Evolutionary conservation across 2,797 vertebrate species (phyloP).

Genomic region (Gouania willdenowi): DNA sequence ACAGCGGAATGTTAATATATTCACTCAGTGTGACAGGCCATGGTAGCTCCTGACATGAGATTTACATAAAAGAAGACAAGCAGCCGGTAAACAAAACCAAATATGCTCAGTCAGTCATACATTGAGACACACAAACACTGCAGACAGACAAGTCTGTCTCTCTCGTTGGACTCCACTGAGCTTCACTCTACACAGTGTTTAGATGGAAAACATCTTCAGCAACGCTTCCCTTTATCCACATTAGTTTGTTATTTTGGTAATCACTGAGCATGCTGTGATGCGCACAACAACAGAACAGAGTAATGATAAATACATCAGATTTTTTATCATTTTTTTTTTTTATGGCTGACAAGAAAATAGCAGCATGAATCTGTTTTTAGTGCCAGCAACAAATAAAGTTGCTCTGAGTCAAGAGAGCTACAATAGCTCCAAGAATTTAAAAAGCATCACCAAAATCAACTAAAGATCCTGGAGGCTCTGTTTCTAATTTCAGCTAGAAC

Average conservation of each 20-base stretch:
- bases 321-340: conserved; percentile 31
- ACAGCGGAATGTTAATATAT: neutral
- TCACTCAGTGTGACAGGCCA: neutral
- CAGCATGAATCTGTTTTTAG: conserved; percentile 19
- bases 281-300: conserved; percentile 21
- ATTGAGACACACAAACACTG: conserved; percentile 18
- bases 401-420: too few species aligned
- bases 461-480: too few species aligned
- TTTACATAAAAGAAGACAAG: conserved; percentile 40
- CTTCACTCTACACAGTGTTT: conserved; percentile 28
- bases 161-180: conserved; percentile 19
- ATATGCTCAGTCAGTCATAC: conserved; percentile 1
- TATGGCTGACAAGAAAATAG: conserved; percentile 30
- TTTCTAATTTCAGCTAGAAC: too few species aligned
- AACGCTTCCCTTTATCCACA: conserved; percentile 47
- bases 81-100: conserved; percentile 9
- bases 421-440: too few species aligned
- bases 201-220: conserved; percentile 51
- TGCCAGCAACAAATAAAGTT: too few species aligned
- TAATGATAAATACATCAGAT: conserved; percentile 47
- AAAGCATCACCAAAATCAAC: too few species aligned
- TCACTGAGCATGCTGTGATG: conserved; percentile 24
- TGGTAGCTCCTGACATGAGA: conserved; percentile 16
- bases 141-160: conserved; percentile 21
- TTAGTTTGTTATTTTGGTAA: conserved; percentile 45